Base-by-base conservation (phyloP, 2,888 invertebrate species). In the Ophion slaviceki region DNA sequence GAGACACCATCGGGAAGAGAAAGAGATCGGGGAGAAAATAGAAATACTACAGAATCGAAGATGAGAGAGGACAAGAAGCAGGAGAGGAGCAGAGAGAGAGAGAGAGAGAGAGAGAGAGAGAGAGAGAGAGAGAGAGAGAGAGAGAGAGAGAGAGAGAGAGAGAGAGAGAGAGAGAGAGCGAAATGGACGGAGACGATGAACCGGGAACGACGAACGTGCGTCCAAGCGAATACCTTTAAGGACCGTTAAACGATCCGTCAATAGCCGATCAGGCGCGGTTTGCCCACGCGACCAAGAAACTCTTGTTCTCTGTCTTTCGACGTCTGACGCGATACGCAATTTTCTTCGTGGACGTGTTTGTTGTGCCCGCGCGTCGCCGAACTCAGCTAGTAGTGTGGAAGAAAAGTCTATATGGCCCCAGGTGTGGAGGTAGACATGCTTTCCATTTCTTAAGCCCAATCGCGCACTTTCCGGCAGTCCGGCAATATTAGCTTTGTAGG, bases 221-320 rank as follows among this genome's bases (percentile, higher is more conserved):
- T 79, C 68, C 87, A 79, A 80, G 75, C 86, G 88, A 89, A 88
- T 85, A 81, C 84, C 83, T 87, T 86, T 86, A 84, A 85, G 83
- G 80, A 72, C 59, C 86, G 88, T 87, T 86, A 89, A 89, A 87
- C 87, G 86, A 86, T 85, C 71, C 84, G 86, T 89, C 88, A 89
- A 89, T 89, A 88, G 84, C 85, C 88, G 84, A 88, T 88, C 85
- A 72, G 86, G 78, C 83, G 76, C 64, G 78, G 81, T 79, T 85
- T 82, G 83, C 78, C 88, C 84, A 86, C 87, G 83, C 83, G 87
- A 86, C 81, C 68, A 61, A 59, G 6, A 24, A 53, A 47, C 32
- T 75, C 45, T 67, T 61, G 62, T 77, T 67, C 36, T 67, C 36
- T 32, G 36, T 14, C 28, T 45, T 59, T 75, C 47, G 11, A 72